A percentile compares a stretch with the other conserved stretches of the same genome.
Conservation (phyloP, 2,888 invertebrate genomes). For the Drosophila testacea region DNA sequence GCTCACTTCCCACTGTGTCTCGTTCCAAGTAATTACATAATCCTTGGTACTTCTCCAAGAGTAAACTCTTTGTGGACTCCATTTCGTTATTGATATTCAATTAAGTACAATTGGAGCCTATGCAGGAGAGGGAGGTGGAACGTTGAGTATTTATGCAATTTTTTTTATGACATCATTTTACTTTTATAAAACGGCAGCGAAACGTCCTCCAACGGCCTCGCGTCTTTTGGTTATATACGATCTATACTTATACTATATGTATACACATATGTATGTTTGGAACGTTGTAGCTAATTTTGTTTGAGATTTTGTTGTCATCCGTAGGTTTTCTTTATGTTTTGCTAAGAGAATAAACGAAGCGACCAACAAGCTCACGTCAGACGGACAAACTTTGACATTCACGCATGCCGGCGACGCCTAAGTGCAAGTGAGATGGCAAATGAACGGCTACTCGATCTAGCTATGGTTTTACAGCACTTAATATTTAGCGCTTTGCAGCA, state of each 20-base stretch:
- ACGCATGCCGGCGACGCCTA: slow-evolving; percentile 36
- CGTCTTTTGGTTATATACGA: slow-evolving; percentile 38
- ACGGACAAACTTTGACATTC: slow-evolving; percentile 56
- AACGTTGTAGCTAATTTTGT: slow-evolving; percentile 36
- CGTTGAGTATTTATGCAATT: slow-evolving; percentile 54
- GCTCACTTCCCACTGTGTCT: slow-evolving; percentile 76
- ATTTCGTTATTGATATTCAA: slow-evolving; percentile 45
- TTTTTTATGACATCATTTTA: slow-evolving; percentile 76
- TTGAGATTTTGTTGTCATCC: slow-evolving; percentile 55
- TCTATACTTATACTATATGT: slow-evolving; percentile 10
- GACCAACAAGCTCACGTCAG: slow-evolving; percentile 29
- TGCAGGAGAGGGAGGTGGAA: slow-evolving; percentile 27
- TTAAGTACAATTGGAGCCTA: slow-evolving; percentile 63
- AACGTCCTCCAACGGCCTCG: slow-evolving; percentile 40
- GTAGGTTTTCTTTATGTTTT: slow-evolving; percentile 47
- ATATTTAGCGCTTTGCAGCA: slow-evolving; percentile 61
- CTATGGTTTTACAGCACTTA: slow-evolving; percentile 51
- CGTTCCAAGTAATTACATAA: slow-evolving; percentile 82
- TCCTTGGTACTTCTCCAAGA: slow-evolving; percentile 71
- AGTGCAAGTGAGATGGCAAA: slow-evolving; percentile 59
- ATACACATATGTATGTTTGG: slow-evolving; percentile 27
- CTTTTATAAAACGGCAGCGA: slow-evolving; percentile 54
- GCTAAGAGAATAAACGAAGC: slow-evolving; percentile 26
- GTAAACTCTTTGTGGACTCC: slow-evolving; percentile 55
- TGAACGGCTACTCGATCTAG: slow-evolving; percentile 25